A percentile compares a stretch with the other conserved stretches of the same genome.
These are phyloP conservation scores for Ariolimax columbianus DNA, from an alignment of 2,888 invertebrate species.

Conservation along the genomic window DNA sequence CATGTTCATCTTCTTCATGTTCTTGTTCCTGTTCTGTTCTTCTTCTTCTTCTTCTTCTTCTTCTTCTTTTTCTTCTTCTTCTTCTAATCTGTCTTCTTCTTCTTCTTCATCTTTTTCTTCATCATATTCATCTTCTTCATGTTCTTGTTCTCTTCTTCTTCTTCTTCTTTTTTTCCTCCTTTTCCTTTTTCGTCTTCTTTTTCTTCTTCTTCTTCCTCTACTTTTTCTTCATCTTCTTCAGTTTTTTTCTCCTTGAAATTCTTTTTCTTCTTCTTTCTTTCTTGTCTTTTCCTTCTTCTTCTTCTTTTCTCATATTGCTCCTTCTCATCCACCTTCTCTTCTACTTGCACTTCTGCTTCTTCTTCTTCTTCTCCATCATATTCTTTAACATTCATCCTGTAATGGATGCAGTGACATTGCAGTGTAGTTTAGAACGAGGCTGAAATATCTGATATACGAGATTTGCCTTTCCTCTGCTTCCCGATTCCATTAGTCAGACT, in stretches of 20 bases:
- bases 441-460: too few species aligned
- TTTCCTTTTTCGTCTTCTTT: too few species aligned
- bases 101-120: not conserved
- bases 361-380: too few species aligned
- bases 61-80: not conserved
- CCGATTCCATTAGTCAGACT: too few species aligned
- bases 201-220: too few species aligned
- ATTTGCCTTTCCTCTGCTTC: too few species aligned
- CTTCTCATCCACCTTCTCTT: not conserved
- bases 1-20: not conserved
- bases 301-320: not conserved
- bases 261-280: too few species aligned
- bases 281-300: not conserved
- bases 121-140: too few species aligned
- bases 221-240: not conserved
- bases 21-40: not conserved
- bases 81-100: not conserved
- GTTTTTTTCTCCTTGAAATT: not conserved
- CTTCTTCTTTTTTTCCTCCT: not conserved
- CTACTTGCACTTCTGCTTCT: not conserved
- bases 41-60: conserved; percentile 5
- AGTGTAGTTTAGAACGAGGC: too few species aligned
- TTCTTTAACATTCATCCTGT: not conserved
- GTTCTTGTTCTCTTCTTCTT: conserved; percentile 17
- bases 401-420: too few species aligned